Evolutionary conservation across 2,888 invertebrate genomes (phyloP), one percentile per base, ranked within the genome.

Genomic region (Rhingia rostrata): DNA sequence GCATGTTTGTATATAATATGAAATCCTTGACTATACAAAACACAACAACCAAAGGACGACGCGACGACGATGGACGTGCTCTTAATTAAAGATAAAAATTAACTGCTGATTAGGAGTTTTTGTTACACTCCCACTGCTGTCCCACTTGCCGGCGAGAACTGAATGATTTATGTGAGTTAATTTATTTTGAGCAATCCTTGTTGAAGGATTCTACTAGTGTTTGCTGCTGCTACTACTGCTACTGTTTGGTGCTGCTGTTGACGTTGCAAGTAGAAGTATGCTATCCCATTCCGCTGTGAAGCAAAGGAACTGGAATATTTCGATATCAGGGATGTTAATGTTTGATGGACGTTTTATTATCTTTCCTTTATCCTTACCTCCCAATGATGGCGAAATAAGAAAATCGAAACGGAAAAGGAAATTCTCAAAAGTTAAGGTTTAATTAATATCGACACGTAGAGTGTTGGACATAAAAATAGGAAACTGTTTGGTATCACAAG

Each of bases 31-130:
- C 5, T n/a, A 2, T 12, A 22, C 43, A 45, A 22, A 49, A 35
- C 47, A 14, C 7, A 66, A 45, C 41, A 35, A 60, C 37, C 75
- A 14, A 67, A 14, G 43, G 64, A 77, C 77, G 77, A 72, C 67
- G 69, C 22, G 22, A 22, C 22, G 22, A 22, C 22, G 83, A 83
- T 83, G 88, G 88, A 90, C 90, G 90, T 90, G 89, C 90, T 89
- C 89, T 89, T 90, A 89, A 89, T 89, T 89, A 90, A 90, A 90
- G 89, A 89, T 90, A 89, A 89, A 90, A 90, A 89, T 89, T 89
- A 89, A 89, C 90, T 89, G 89, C 90, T 90, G 89, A 89, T 89
- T 89, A 89, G 89, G 89, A 89, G 88, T 89, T 89, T 89, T 88
- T 73, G 75, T 86, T 86, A 82, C 78, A 77, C 75, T 67, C 77